Conservation (phyloP, 2,797 vertebrate species). For the Rhinatrema bivittatum region DNA sequence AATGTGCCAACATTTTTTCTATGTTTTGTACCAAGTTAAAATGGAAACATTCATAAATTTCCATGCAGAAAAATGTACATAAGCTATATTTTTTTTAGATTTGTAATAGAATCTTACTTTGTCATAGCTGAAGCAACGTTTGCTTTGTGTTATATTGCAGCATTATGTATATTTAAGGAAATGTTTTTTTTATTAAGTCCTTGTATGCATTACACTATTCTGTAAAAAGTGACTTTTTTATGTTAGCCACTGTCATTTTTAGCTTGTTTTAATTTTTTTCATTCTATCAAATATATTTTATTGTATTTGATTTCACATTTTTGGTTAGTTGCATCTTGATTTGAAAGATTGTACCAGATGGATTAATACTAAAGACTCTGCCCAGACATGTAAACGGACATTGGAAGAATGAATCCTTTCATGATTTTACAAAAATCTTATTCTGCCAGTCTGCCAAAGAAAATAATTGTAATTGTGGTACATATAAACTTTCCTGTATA, state of each 20-base stretch:
- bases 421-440: no score
- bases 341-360: no score
- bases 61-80: slow-evolving; percentile 51
- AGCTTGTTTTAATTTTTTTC: slow-evolving; percentile 34
- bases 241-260: slow-evolving; percentile 23
- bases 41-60: slow-evolving; percentile 40
- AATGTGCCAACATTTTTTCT: slow-evolving; percentile 57
- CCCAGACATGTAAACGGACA: no score
- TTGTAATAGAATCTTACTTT: slow-evolving; percentile 33
- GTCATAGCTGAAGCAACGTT: slow-evolving; percentile 20
- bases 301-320: slow-evolving; percentile 8
- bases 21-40: slow-evolving; percentile 55
- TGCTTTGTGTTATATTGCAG: slow-evolving; percentile 38
- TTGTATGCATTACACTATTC: slow-evolving; percentile 29
- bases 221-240: no score
- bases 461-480: no score
- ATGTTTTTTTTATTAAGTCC: slow-evolving; percentile 35
- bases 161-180: slow-evolving; percentile 27
- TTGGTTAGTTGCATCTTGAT: no score
- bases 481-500: no score
- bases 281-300: slow-evolving; percentile 32
- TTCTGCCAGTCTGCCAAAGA: no score
- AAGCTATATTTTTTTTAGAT: slow-evolving; percentile 70
- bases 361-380: no score
- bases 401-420: no score